Evolutionary conservation across 64 coral and sea anemone species (phyloP).

Genomic region (Platygyra sinensis): DNA sequence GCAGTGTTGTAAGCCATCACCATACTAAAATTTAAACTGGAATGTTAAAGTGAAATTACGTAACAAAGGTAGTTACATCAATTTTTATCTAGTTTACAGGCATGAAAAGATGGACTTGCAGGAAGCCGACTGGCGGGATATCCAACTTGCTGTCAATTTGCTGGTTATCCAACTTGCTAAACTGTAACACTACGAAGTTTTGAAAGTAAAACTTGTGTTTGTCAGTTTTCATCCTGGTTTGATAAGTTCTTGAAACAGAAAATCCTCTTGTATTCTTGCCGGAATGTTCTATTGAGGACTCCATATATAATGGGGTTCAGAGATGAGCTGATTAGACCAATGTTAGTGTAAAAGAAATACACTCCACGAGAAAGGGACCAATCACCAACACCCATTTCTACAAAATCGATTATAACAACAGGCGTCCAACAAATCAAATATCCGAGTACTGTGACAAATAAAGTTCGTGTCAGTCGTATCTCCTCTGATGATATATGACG

Average conservation of each 20-base stretch:
- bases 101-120: no score
- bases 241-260: neutral
- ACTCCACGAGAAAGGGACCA: conserved; percentile 2
- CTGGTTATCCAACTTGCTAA: no score
- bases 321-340: conserved; percentile 25
- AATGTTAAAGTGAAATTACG: no score
- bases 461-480: conserved; percentile 35
- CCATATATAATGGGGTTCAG: conserved; percentile 62
- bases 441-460: conserved; percentile 51
- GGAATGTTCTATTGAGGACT: conserved; percentile 55
- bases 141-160: no score
- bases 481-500: neutral
- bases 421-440: conserved; percentile 54
- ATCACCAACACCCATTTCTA: conserved; percentile 45
- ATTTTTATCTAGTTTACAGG: no score
- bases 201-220: no score
- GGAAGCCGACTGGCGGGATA: no score
- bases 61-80: no score
- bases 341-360: conserved; percentile 30
- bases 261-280: conserved; percentile 2
- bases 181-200: no score
- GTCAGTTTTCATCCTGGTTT: neutral
- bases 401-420: conserved; percentile 54
- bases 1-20: no score
- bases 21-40: no score